Percentiles rank a stretch among this genome's conserved stretches.
phyloP scores from a whole-genome alignment of 2,888 invertebrate genomes.

The Merodon equestris region DNA sequence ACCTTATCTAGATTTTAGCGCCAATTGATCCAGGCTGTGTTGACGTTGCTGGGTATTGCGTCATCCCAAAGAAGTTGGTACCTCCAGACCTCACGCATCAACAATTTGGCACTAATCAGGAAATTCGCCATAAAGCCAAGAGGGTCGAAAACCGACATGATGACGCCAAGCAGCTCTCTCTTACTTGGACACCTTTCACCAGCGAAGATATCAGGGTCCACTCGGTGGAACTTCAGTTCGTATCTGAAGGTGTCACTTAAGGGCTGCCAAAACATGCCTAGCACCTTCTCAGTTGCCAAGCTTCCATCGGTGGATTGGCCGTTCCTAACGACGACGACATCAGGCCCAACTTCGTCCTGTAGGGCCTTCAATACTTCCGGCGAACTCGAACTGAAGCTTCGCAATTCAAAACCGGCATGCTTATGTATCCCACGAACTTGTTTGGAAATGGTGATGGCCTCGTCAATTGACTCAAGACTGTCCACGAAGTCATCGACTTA shows the following conservation, averaged over 20 bases:
- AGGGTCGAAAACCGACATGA: constrained; percentile 46
- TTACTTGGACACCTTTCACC: constrained; percentile 21
- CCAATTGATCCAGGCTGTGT: constrained; percentile 27
- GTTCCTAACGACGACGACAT: background rate
- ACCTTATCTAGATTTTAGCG: constrained; percentile 4
- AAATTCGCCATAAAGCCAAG: constrained; percentile 28
- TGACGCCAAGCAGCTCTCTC: constrained; percentile 31
- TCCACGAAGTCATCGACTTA: constrained; percentile 41
- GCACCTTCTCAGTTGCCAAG: constrained; percentile 35
- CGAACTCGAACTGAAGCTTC: constrained; percentile 31
- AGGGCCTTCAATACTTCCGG: constrained; percentile 6
- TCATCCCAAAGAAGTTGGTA: constrained; percentile 38
- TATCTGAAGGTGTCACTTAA: constrained; percentile 54
- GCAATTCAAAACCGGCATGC: constrained; percentile 29
- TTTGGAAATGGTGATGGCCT: constrained; percentile 25
- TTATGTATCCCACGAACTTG: constrained; percentile 37
- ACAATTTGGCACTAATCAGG: constrained; percentile 26
- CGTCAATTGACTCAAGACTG: constrained; percentile 11
- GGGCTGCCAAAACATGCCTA: constrained; percentile 68
- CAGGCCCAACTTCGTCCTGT: background rate
- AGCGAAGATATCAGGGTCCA: constrained; percentile 23
- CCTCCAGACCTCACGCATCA: constrained; percentile 43
- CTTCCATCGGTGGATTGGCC: background rate
- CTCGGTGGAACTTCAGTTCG: constrained; percentile 31
- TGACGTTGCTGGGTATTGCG: constrained; percentile 20